Base-by-base conservation (phyloP, 2,113 vertebrate species). In the Cyprinus carpio region DNA sequence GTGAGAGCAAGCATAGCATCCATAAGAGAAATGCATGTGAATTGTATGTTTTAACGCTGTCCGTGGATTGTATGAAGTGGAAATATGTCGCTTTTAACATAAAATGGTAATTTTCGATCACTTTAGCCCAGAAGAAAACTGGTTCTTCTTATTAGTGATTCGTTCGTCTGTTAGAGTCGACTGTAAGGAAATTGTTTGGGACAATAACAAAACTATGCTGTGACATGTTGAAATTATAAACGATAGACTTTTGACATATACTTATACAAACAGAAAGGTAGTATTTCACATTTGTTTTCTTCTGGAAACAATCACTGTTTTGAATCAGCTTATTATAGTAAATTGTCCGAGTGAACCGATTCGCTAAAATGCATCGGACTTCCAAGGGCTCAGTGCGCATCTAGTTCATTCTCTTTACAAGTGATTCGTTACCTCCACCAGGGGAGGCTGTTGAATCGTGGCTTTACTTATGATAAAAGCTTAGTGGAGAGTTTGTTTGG, bases 371-470 rank as follows among this genome's bases (percentile, higher is more conserved):
- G 43, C 25, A 8, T 27, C 5, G 5, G 34, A 40, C 67, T 40
- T 11, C 31, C 3, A 37, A 40, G 23, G 40, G 4, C 20, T 74
- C 4, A 13, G 16, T 27, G 12, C 72, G 20, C 31, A 40, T 23
- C 67, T n/a, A 43, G 71, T 27, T 31, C 15, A 31, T 77, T 54
- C 29, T 64, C 15, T 16, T 72, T 37, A 3, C 16, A 25, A 25
- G 2, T 37, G 29, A 64, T n/a, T 43, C 20, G 29, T n/a, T n/a
- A 79, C 29, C 13, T 27, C 90, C 93, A 90, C 90, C 83, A 88
- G 90, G 49, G 86, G 90, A 6, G 4, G 90, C 88, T 93, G 85
- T 87, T 65, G 43, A 58, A 84, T 72, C 43, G 4, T 29, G 16
- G n/a, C 27, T 78, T 76, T 34, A 51, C n/a, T 29, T 75, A 4